phyloP scores from a whole-genome alignment of 1,140 invertebrate genomes.

The Formica selysi region DNA sequence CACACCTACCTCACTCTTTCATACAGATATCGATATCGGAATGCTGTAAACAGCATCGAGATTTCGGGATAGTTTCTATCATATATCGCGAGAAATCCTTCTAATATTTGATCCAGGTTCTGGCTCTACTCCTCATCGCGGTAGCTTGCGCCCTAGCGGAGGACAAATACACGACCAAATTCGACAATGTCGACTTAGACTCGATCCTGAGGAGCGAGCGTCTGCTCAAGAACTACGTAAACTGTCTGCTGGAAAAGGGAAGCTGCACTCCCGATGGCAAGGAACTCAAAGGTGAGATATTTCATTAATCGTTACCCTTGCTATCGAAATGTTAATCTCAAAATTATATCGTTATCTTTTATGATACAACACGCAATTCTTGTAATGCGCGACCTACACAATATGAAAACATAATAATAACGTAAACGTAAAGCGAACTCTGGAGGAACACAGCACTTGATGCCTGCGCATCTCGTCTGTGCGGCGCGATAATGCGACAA shows the following conservation, averaged over 20 bases:
- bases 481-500: constrained; percentile 18
- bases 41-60: background rate
- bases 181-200: constrained; percentile 91
- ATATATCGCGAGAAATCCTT: background rate
- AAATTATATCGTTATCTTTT: background rate
- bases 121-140: constrained; percentile 82
- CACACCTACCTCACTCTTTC: too few relatives aligned
- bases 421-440: background rate
- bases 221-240: constrained; percentile 89
- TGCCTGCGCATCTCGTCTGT: background rate
- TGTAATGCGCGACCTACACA: background rate
- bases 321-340: background rate
- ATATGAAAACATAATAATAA: background rate
- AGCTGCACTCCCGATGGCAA: constrained; percentile 90
- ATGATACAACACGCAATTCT: background rate
- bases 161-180: constrained; percentile 90
- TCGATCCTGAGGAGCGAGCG: constrained; percentile 90
- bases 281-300: constrained; percentile 89
- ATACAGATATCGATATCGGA: background rate
- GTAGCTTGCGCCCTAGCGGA: constrained; percentile 82
- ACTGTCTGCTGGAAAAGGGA: constrained; percentile 89
- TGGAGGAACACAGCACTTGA: background rate
- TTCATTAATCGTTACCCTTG: background rate
- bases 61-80: background rate
- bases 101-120: constrained; percentile 74